Evolutionary conservation across 30 jellyfish, hydroid and myxozoan genomes (phyloP).

Genomic region (Aurelia sp.): DNA sequence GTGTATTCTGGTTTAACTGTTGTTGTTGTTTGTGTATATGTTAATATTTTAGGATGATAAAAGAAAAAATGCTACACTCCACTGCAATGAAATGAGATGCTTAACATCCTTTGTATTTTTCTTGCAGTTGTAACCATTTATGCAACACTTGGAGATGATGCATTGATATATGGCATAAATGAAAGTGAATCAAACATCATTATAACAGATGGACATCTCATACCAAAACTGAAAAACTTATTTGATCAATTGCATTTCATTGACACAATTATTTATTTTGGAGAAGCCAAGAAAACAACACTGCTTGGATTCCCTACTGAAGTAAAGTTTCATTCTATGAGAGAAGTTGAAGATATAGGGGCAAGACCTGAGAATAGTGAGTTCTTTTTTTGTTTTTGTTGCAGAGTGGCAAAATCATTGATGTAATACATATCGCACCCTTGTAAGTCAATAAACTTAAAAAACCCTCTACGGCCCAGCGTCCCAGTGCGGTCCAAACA

Average conservation of each 20-base stretch:
- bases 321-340: conserved; percentile 64
- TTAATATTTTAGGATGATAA: too few species aligned
- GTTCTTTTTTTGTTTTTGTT: conserved; percentile 1
- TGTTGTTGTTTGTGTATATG: too few species aligned
- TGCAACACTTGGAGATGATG: conserved; percentile 98
- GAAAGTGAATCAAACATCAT: conserved; percentile 82
- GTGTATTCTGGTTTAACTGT: too few species aligned
- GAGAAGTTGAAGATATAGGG: conserved; percentile 82
- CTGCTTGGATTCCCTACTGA: conserved; percentile 82
- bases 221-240: conserved; percentile 82
- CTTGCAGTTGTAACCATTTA: conserved; percentile 89
- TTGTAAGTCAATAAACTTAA: too few species aligned
- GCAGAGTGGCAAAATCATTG: too few species aligned
- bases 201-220: conserved; percentile 78
- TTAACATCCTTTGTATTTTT: neutral
- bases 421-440: neutral
- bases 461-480: too few species aligned
- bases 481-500: too few species aligned
- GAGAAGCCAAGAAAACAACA: conserved; percentile 82
- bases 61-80: too few species aligned
- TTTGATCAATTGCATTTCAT: conserved; percentile 74
- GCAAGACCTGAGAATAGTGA: conserved; percentile 72
- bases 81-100: too few species aligned
- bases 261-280: conserved; percentile 81
- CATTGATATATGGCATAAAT: conserved; percentile 89